Base-by-base conservation (phyloP, 1,140 invertebrate species). In the Eufriesea mexicana region DNA sequence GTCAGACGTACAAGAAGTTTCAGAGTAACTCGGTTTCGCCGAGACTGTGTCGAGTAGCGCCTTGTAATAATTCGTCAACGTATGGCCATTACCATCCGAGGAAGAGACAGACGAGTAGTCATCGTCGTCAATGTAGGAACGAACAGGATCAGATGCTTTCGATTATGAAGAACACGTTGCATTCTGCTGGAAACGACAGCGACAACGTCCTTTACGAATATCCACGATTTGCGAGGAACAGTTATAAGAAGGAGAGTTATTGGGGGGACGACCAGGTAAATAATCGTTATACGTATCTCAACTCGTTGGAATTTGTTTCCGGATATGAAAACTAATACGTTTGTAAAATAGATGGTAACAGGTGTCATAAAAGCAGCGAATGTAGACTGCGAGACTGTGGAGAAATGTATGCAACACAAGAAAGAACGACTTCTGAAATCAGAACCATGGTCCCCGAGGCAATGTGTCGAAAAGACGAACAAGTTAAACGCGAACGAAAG, bases 1-100 rank as follows among this genome's bases (percentile, higher is more conserved):
- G 55, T 18, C 25, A 55, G 23, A 2, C 45, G 6, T 73, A 61
- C 28, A 89, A 84, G 20, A 89, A 79, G 18, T 72, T 61, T 5
- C 82, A 86, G 42, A 86, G 67, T n/a, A 72, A 66, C 14, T 59
- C 35, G 35, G 0, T 81, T 2, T 85, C 85, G 8, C 78, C 77
- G 18, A 82, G 68, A 25, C 20, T 76, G 16, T 73, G 35, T 45
- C 47, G 25, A 2, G 9, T 47, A 8, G 23, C n/a, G 25, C 16
- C 59, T n/a, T 45, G 72, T 9, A 61, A 67, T 51, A 73, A 64
- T 49, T 70, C 55, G 8, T 49, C 28, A 2, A 57, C 71, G 35
- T 61, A 23, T 9, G 45, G 45, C 47, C 25, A 70, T 74, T 74
- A 67, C 62, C 76, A 54, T 0, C 47, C 66, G 5, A 86, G 75